Conservation (phyloP, 92 coral and sea anemone species). For the Heliopora coerulea region DNA sequence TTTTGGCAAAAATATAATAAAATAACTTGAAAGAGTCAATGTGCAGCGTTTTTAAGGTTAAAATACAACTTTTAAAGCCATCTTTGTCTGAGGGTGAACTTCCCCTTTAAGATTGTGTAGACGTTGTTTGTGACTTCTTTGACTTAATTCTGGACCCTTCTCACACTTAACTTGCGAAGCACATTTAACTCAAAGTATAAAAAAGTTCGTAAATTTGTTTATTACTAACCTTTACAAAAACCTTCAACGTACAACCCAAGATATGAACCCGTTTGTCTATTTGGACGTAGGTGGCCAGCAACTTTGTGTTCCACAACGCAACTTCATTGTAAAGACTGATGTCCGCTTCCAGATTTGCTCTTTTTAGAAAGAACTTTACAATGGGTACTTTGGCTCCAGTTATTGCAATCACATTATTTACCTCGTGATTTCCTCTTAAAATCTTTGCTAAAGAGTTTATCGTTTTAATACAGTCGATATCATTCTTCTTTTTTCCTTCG, state of each 20-base stretch:
- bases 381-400: slow-evolving; percentile 99
- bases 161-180: no score
- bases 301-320: slow-evolving; percentile 81
- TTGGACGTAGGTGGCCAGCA: slow-evolving; percentile 72
- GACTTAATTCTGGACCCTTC: no score
- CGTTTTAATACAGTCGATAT: slow-evolving; percentile 60
- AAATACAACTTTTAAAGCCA: no score
- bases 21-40: no score
- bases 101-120: no score
- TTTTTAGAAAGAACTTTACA: slow-evolving; percentile 83
- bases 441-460: slow-evolving; percentile 63
- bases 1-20: no score
- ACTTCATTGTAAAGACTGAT: slow-evolving; percentile 89
- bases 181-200: no score
- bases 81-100: no score
- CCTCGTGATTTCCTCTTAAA: slow-evolving; percentile 70
- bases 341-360: slow-evolving; percentile 77
- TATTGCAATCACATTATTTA: slow-evolving; percentile 69
- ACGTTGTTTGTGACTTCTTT: no score
- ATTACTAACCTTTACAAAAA: slow-evolving; percentile 82
- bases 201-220: background rate
- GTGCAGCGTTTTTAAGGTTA: no score
- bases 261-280: slow-evolving; percentile 77
- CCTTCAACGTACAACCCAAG: slow-evolving; percentile 84
- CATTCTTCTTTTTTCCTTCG: slow-evolving; percentile 61